phyloP scores from a whole-genome alignment of 2,113 vertebrate genomes.

The Gnathonemus echidnorhynchus region DNA sequence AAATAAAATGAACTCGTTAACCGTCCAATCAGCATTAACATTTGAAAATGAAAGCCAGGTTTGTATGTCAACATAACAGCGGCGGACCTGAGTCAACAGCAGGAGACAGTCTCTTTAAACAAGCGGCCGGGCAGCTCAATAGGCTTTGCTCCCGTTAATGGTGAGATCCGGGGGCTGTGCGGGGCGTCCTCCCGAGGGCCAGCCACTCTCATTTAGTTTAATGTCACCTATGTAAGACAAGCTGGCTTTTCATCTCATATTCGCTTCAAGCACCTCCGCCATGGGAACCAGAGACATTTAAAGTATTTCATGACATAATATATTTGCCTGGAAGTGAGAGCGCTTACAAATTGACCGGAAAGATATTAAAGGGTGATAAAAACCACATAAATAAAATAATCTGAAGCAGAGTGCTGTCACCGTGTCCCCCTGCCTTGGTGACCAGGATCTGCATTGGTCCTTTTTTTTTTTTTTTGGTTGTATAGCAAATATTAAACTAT shows the following conservation, averaged over 20 bases:
- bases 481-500: background rate
- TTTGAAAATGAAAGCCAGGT: slow-evolving; percentile 5
- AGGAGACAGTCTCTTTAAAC: background rate
- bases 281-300: slow-evolving; percentile 16
- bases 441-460: background rate
- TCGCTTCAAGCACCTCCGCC: background rate
- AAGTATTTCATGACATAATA: slow-evolving; percentile 7
- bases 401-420: background rate
- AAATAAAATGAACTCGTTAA: background rate
- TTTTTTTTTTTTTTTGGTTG: background rate
- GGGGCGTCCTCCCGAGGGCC: background rate
- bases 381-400: background rate
- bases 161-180: slow-evolving; percentile 5
- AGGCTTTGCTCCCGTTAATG: slow-evolving; percentile 13
- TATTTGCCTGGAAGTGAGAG: background rate
- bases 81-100: background rate
- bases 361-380: background rate
- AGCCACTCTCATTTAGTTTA: slow-evolving; percentile 25
- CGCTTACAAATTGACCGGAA: background rate
- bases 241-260: background rate
- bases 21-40: background rate
- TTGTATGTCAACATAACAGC: background rate
- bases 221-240: slow-evolving; percentile 20
- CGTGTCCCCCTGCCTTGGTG: background rate
- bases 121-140: background rate